Conservation (phyloP, 2,888 invertebrate species). For the Stomorhina lunata region DNA sequence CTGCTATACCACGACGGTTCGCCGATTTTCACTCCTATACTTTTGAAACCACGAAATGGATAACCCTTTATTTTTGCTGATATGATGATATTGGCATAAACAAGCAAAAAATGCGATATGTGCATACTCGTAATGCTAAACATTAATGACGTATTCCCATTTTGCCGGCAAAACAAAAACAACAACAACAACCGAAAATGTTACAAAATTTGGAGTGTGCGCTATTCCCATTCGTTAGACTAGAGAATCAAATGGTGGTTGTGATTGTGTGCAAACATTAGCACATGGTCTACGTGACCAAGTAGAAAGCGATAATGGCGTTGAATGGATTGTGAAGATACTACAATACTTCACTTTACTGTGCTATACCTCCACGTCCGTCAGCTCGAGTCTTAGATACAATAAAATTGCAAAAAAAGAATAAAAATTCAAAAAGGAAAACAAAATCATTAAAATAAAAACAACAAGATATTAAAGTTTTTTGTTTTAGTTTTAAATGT, state of each 20-base stretch:
- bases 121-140: too few relatives aligned
- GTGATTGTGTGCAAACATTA: constrained; percentile 12
- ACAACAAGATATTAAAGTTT: background rate
- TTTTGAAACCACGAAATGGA: too few relatives aligned
- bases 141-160: background rate
- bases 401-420: constrained; percentile 13
- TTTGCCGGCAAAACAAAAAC: background rate
- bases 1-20: too few relatives aligned
- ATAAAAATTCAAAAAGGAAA: constrained; percentile 3
- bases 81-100: too few relatives aligned
- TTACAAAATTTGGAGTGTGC: background rate
- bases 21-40: too few relatives aligned
- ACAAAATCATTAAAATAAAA: background rate
- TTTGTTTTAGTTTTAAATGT: constrained; percentile 47
- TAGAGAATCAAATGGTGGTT: too few relatives aligned
- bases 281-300: constrained; percentile 59
- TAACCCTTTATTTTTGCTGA: too few relatives aligned
- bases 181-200: background rate
- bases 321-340: constrained; percentile 43
- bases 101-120: too few relatives aligned
- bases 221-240: background rate
- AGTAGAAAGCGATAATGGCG: constrained; percentile 58
- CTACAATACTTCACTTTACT: too few relatives aligned
- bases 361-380: constrained; percentile 20
- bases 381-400: background rate